These are phyloP conservation scores for Helicoverpa assulta DNA, from an alignment of 2,888 invertebrate genomes.

Conservation along the genomic window DNA sequence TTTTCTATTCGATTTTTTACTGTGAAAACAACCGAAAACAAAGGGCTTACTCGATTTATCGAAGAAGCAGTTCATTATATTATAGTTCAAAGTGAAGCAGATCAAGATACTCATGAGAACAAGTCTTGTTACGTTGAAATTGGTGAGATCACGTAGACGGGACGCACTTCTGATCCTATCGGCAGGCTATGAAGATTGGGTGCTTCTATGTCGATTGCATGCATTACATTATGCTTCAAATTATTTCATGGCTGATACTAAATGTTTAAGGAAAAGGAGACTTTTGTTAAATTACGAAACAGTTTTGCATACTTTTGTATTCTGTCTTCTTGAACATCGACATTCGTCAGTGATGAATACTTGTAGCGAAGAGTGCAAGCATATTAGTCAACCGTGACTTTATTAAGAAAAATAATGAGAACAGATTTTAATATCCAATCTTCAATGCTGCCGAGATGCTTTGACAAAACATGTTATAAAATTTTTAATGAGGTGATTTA, in stretches of 20 bases:
- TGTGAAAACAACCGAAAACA: background rate
- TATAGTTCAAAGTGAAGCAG: conserved; percentile 52
- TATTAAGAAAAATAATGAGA: background rate
- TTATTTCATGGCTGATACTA: background rate
- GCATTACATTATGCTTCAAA: conserved; percentile 11
- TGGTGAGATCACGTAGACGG: conserved; percentile 82
- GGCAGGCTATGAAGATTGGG: conserved; percentile 69
- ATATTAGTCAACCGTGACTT: background rate
- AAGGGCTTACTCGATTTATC: conserved; percentile 41
- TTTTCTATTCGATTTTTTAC: background rate
- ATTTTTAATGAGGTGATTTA: conserved; percentile 54
- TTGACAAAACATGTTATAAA: conserved; percentile 34
- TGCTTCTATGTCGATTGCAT: conserved; percentile 65
- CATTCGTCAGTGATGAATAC: background rate
- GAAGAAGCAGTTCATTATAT: conserved; percentile 43
- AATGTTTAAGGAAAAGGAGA: background rate
- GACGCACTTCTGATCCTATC: conserved; percentile 81
- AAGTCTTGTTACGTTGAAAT: conserved; percentile 84
- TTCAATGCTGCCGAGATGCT: background rate
- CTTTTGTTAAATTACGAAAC: background rate
- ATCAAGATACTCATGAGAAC: conserved; percentile 83
- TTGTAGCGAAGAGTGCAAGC: background rate
- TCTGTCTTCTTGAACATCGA: background rate
- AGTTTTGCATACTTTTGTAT: background rate
- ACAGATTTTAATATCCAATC: too few species aligned